These are phyloP conservation scores for Grammomys surdaster DNA, from an alignment of 2,113 vertebrate genomes.

Conservation along the genomic window DNA sequence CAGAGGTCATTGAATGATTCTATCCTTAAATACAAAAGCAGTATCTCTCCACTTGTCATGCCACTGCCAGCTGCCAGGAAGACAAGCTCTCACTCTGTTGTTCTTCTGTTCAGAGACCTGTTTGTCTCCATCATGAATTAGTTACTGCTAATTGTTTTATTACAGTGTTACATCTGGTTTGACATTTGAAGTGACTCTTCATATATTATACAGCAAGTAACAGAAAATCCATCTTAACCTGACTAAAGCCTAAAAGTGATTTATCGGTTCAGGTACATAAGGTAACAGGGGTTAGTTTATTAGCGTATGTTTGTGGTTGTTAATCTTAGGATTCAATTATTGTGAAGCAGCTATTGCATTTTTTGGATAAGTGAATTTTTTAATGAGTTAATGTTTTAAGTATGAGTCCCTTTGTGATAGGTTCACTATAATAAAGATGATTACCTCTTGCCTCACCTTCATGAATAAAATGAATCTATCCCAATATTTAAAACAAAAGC, in stretches of 20 bases:
- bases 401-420: not conserved
- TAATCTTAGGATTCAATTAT: not conserved
- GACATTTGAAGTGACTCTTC: constrained; percentile 23
- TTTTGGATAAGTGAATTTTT: not conserved
- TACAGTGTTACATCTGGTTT: not conserved
- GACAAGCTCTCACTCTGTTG: not conserved
- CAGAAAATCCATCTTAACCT: constrained; percentile 3
- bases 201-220: not conserved
- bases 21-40: not conserved
- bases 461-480: not conserved
- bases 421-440: not conserved
- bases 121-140: not conserved
- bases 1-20: not conserved
- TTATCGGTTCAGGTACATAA: not conserved
- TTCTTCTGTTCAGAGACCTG: not conserved
- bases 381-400: not conserved
- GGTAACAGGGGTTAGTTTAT: not conserved
- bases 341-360: constrained; percentile 5
- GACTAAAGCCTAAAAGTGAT: not conserved
- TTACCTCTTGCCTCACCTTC: not conserved
- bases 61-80: not conserved
- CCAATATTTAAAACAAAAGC: not conserved
- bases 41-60: not conserved
- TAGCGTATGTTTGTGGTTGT: not conserved
- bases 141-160: not conserved